Evolutionary conservation across 2,797 vertebrate genomes (phyloP), one percentile per base, ranked within the genome.

Genomic region (Sebastes reedi): DNA sequence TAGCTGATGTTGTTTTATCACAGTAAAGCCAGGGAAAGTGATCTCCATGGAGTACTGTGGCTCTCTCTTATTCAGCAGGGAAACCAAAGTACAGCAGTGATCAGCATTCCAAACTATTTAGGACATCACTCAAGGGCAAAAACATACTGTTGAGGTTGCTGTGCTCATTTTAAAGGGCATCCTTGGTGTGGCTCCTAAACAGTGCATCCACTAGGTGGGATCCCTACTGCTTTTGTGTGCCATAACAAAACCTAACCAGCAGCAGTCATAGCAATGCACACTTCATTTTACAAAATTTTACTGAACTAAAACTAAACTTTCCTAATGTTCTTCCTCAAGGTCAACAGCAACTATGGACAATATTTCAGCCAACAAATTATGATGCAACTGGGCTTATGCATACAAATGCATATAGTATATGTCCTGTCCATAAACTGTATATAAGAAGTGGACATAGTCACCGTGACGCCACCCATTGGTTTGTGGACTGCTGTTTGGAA

Each of bases 1-100:
- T 76, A 76, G 73, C 25, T 62, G 77, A 80, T 88, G 84, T 75
- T 78, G 80, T 85, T 86, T 88, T 83, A 88, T 93, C 88, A 86
- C 70, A 82, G 72, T 8, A 29, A 54, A 77, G 81, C 68, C 84
- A 1, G 64, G 75, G 80, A 64, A 29, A 79, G 77, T 77, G 70
- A 85, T 84, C 67, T 87, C 84, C 42, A 56, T 25, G 69, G 84
- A 79, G 74, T 39, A 24, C 68, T 62, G 4, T 50, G 69, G 52
- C 70, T 80, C 58, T 77, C 72, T 77, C 7, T 64, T 71, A 82
- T 81, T 73, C 84, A 76, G 50, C 74, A 56, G 71, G 66, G 70
- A 81, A 80, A 74, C 75, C 32, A 60, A 65, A 72, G 66, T 61
- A 79, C 62, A 82, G 58, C 61, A 78, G 46, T 60, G 68, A 81